Conservation (phyloP, 35 echinoderm and acorn worm species). For the Diadema setosum region DNA sequence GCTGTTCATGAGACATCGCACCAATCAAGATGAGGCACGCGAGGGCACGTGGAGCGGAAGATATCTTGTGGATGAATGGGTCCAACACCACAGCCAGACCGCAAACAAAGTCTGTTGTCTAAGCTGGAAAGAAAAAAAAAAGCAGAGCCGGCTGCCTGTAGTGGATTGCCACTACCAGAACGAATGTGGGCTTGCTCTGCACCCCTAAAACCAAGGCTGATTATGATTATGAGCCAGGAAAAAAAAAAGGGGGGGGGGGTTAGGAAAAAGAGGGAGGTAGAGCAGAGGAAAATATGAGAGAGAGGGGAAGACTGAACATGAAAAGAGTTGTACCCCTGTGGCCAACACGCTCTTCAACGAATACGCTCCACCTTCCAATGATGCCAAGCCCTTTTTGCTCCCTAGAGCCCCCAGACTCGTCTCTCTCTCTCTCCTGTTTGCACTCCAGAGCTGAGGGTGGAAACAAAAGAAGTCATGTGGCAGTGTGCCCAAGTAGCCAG, state of each 20-base stretch:
- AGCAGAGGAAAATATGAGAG: no score
- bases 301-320: no score
- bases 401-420: no score
- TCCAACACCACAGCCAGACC: not conserved
- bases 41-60: not conserved
- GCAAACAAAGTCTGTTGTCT: not conserved
- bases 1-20: no score
- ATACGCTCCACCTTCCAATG: no score
- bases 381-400: no score
- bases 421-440: no score
- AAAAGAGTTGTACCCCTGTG: no score
- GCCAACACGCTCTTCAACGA: no score
- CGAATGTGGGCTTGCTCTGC: not conserved
- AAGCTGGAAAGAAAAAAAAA: not conserved
- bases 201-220: not conserved
- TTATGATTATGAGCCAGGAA: not conserved
- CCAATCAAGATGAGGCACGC: not conserved
- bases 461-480: constrained; percentile 2
- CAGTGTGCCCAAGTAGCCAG: no score
- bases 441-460: not conserved
- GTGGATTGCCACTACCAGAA: not conserved
- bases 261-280: not conserved
- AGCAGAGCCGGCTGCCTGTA: no score
- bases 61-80: not conserved
- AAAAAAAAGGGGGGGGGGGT: not conserved